Evolutionary conservation across 2,113 vertebrate species (phyloP).

Genomic region (Panthera tigris): DNA sequence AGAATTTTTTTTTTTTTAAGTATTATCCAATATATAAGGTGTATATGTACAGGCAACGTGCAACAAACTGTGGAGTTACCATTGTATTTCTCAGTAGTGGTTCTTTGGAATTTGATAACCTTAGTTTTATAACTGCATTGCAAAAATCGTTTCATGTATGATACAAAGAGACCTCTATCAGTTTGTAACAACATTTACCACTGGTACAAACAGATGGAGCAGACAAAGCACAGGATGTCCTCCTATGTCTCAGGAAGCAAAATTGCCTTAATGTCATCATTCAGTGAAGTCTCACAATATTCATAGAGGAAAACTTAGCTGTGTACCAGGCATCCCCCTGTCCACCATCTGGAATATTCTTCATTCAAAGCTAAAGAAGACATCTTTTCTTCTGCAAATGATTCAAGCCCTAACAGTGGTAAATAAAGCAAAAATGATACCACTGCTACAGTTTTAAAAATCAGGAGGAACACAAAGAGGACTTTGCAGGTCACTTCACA

Average conservation of each 20-base stretch:
- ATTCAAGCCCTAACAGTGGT: background rate
- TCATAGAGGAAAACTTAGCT: background rate
- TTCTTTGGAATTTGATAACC: constrained; percentile 9
- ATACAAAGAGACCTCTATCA: background rate
- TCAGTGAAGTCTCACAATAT: background rate
- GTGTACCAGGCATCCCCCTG: background rate
- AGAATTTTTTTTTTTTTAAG: background rate
- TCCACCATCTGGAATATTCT: background rate
- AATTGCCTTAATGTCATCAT: background rate
- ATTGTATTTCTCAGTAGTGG: background rate
- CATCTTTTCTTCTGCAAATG: background rate
- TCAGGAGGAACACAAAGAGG: background rate
- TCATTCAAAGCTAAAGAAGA: background rate
- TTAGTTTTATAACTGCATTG: background rate
- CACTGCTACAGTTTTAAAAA: constrained; percentile 3
- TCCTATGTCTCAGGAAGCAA: background rate
- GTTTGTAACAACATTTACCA: background rate
- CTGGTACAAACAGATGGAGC: background rate
- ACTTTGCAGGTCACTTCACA: background rate
- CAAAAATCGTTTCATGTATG: constrained; percentile 16
- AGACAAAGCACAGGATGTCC: background rate
- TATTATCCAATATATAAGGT: background rate
- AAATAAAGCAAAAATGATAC: constrained; percentile 5
- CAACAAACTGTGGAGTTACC: background rate
- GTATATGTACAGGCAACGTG: background rate